These are phyloP conservation scores for Zosterops lateralis DNA, from an alignment of 2,113 vertebrate genomes.

Conservation along the genomic window DNA sequence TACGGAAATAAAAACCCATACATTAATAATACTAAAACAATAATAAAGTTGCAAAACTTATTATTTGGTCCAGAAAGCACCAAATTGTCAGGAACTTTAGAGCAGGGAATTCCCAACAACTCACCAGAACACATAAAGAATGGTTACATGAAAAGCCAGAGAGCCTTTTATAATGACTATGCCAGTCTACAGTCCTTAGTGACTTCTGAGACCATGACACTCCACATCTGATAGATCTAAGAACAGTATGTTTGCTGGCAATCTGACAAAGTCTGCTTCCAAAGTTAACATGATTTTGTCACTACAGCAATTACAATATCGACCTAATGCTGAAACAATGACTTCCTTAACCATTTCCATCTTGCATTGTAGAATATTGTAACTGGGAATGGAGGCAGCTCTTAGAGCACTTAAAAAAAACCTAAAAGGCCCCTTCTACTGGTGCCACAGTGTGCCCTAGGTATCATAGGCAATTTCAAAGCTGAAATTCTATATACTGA, in stretches of 20 bases:
- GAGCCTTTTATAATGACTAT: neutral
- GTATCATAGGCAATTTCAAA: neutral
- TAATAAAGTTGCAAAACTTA: neutral
- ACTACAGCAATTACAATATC: neutral
- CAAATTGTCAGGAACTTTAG: neutral
- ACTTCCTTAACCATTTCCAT: neutral
- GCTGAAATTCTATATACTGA: neutral
- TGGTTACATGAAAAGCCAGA: neutral
- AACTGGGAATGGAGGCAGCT: neutral
- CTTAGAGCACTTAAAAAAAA: neutral
- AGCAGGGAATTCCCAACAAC: neutral
- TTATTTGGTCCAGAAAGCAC: neutral
- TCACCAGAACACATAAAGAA: neutral
- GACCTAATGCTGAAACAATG: neutral
- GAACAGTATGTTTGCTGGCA: neutral
- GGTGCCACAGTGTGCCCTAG: neutral
- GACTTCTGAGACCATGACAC: neutral
- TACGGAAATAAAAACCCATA: neutral
- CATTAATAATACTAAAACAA: neutral
- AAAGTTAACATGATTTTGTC: neutral
- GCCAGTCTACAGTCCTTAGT: neutral
- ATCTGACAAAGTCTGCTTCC: neutral
- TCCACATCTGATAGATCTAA: neutral
- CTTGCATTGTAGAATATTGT: neutral
- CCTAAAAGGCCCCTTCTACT: neutral